Conservation (phyloP, 2,797 vertebrate genomes). For the Momotus momota region DNA sequence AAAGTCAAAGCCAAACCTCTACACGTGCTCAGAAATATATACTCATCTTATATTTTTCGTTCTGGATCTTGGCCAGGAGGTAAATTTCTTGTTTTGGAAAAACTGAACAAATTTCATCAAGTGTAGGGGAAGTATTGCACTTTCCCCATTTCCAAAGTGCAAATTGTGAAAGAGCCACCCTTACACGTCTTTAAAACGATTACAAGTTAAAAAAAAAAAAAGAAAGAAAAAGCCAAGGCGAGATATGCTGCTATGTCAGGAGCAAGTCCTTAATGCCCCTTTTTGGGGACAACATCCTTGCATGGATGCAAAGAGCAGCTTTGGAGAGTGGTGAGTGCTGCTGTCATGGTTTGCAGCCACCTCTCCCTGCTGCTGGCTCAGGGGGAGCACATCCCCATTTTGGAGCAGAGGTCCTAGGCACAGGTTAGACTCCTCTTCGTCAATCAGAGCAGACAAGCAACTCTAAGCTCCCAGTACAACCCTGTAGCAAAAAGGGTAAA, state of each 20-base stretch:
- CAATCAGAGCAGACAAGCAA: not conserved
- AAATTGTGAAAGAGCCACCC: not conserved
- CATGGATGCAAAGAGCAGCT: not conserved
- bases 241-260: not conserved
- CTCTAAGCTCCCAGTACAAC: not conserved
- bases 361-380: not conserved
- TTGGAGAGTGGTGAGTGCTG: accelerated
- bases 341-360: not conserved
- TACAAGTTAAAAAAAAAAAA: not conserved
- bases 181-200: not conserved
- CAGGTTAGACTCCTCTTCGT: not conserved
- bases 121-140: not conserved
- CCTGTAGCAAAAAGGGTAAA: not conserved
- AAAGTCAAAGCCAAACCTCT: not conserved
- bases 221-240: not conserved
- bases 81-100: constrained; percentile 32
- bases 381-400: not conserved
- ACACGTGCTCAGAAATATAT: not conserved
- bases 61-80: not conserved
- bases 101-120: not conserved
- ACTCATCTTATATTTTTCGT: not conserved
- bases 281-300: not conserved
- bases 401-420: not conserved
- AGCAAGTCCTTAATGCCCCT: not conserved
- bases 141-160: not conserved